Conservation (phyloP, 2,888 invertebrate genomes). For the Erebia palarica region DNA sequence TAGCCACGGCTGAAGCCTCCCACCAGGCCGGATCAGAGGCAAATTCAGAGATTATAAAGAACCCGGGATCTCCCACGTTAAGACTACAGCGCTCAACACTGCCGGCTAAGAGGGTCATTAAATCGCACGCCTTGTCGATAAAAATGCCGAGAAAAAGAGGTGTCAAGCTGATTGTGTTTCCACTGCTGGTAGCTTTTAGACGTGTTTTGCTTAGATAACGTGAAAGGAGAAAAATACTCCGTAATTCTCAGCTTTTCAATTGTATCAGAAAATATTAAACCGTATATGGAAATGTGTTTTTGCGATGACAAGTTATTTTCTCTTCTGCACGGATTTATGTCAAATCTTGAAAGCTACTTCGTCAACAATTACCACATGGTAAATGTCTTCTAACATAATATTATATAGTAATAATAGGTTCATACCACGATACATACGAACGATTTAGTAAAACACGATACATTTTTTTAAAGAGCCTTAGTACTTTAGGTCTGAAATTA, state of each 20-base stretch:
- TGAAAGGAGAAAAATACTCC: slow-evolving; percentile 4
- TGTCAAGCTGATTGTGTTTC: not conserved
- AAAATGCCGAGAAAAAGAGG: not conserved
- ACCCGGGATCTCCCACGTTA: no score
- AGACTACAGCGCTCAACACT: no score
- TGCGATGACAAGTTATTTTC: slow-evolving; percentile 16
- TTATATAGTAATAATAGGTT: not conserved
- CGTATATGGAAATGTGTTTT: slow-evolving; percentile 2
- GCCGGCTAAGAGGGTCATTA: no score
- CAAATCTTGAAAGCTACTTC: slow-evolving; percentile 7
- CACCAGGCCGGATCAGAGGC: no score
- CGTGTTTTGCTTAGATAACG: slow-evolving; percentile 10
- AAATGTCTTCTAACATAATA: not conserved
- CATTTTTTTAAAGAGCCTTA: no score
- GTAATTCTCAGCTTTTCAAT: not conserved
- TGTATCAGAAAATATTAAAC: slow-evolving; percentile 9
- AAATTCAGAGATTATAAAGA: no score
- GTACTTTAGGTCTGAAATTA: not conserved
- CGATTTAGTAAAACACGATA: no score
- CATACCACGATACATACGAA: no score
- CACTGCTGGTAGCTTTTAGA: not conserved
- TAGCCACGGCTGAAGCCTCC: no score
- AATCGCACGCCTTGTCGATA: no score
- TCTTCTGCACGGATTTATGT: slow-evolving; percentile 1
- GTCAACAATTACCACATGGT: not conserved